phyloP scores from a whole-genome alignment of 2,888 invertebrate species.

The Eupithecia inturbata region DNA sequence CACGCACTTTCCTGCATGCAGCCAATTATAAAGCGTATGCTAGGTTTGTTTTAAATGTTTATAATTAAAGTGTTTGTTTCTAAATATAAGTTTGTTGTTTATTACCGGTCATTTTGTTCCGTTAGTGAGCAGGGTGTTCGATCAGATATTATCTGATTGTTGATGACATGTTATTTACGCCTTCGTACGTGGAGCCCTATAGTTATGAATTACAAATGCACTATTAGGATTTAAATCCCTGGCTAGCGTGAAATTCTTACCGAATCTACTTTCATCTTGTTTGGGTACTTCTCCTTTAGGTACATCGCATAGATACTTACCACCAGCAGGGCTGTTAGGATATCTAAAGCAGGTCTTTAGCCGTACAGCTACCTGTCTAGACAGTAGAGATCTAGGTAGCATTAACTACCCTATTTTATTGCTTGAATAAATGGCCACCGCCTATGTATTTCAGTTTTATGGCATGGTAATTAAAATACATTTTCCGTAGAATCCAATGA shows the following conservation, averaged over 20 bases:
- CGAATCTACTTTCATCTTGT: background rate
- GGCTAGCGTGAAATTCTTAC: background rate
- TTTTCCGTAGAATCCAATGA: conserved; percentile 10
- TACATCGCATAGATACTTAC: too few species aligned
- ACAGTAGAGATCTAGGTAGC: background rate
- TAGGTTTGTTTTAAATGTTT: conserved; percentile 63
- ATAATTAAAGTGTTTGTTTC: conserved; percentile 55
- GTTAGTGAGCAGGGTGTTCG: conserved; percentile 27
- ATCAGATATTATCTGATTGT: conserved; percentile 36
- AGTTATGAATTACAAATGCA: conserved; percentile 8
- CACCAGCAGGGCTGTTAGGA: background rate
- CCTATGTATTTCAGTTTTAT: conserved; percentile 20
- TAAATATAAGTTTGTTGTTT: conserved; percentile 40
- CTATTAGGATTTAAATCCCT: background rate
- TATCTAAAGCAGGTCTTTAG: background rate
- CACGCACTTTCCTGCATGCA: conserved; percentile 70
- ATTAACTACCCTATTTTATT: background rate
- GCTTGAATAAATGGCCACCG: conserved; percentile 22
- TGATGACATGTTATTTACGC: conserved; percentile 57
- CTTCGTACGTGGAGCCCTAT: conserved; percentile 36
- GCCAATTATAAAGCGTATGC: conserved; percentile 64
- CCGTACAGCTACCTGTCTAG: background rate
- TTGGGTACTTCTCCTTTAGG: background rate
- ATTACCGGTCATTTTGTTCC: conserved; percentile 31
- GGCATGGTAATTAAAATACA: conserved; percentile 18